phyloP scores from a whole-genome alignment of 2,888 invertebrate species.

The Dendrolimus pini region DNA sequence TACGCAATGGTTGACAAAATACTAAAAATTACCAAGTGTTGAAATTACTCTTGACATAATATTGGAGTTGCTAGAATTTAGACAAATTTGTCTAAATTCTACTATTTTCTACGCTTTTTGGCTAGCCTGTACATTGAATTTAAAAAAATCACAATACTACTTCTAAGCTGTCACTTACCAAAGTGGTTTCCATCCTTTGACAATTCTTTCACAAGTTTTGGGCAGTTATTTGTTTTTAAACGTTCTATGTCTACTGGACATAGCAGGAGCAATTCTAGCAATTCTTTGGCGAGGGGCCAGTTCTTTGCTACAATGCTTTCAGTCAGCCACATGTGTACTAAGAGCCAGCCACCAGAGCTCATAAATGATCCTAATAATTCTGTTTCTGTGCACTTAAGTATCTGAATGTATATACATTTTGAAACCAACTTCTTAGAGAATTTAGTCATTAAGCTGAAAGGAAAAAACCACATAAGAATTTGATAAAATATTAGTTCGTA shows the following conservation, averaged over 20 bases:
- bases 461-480: conserved; percentile 2
- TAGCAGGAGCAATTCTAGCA: conserved; percentile 88
- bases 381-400: conserved; percentile 90
- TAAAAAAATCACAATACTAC: conserved; percentile 4
- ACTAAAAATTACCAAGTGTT: too few species aligned
- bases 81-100: too few species aligned
- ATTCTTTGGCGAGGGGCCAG: conserved; percentile 90
- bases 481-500: background rate
- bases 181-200: conserved; percentile 89
- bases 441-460: conserved; percentile 94
- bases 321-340: conserved; percentile 93
- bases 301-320: conserved; percentile 90
- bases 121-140: background rate
- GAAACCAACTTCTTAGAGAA: conserved; percentile 96
- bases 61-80: too few species aligned
- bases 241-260: conserved; percentile 95
- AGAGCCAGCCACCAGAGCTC: conserved; percentile 93
- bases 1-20: too few species aligned
- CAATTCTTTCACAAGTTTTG: conserved; percentile 92
- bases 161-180: conserved; percentile 75
- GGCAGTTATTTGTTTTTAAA: conserved; percentile 93
- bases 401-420: conserved; percentile 96
- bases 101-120: too few species aligned
- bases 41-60: too few species aligned
- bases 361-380: conserved; percentile 92